phyloP scores from a whole-genome alignment of 2,888 invertebrate genomes.

The Oxyteleia sp. region DNA sequence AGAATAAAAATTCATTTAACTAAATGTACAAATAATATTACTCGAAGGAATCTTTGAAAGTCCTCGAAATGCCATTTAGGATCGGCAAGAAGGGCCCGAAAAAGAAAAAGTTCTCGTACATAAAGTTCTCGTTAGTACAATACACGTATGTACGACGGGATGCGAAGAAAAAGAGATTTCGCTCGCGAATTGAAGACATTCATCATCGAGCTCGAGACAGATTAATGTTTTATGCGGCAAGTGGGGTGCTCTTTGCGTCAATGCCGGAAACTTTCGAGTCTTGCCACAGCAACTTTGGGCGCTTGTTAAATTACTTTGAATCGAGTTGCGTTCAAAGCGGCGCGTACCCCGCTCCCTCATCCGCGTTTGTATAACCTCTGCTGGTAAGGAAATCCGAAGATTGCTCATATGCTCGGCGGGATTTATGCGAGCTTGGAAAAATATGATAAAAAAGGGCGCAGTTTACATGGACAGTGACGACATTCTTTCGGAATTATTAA shows the following conservation, averaged over 20 bases:
- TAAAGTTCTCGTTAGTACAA: constrained; percentile 50
- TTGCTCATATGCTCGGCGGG: constrained; percentile 33
- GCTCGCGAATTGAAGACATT: constrained; percentile 53
- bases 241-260: constrained; percentile 37
- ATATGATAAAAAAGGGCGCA: constrained; percentile 5
- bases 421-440: constrained; percentile 46
- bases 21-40: no score
- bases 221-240: constrained; percentile 48
- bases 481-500: constrained; percentile 39
- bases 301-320: constrained; percentile 61
- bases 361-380: constrained; percentile 13
- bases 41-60: no score
- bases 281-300: constrained; percentile 43
- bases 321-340: constrained; percentile 28
- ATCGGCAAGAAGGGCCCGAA: no score
- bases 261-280: constrained; percentile 50
- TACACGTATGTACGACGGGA: constrained; percentile 39
- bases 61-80: no score
- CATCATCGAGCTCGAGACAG: constrained; percentile 43
- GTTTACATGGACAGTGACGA: not conserved
- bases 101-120: no score
- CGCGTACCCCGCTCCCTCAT: constrained; percentile 8
- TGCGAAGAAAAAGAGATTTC: constrained; percentile 48
- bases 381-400: constrained; percentile 38
- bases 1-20: no score